Percentiles rank a stretch among this genome's conserved stretches.
These are phyloP conservation scores for Andricus curvator DNA, from an alignment of 2,888 invertebrate genomes.

Conservation along the genomic window DNA sequence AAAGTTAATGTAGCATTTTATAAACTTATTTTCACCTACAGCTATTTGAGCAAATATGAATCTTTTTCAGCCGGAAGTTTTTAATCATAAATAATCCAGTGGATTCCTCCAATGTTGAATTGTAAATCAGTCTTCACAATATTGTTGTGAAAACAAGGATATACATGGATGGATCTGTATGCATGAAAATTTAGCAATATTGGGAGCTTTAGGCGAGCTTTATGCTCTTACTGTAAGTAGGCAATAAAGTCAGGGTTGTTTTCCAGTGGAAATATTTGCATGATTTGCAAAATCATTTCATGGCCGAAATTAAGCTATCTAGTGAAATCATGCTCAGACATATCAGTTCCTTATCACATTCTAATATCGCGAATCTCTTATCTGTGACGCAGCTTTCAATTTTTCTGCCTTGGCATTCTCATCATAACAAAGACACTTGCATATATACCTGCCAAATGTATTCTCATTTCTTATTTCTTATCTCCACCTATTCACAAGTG, in stretches of 20 bases:
- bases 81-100: background rate
- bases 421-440: conserved; percentile 8
- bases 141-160: background rate
- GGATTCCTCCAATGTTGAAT: background rate
- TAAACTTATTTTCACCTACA: background rate
- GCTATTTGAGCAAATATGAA: too few species aligned
- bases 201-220: background rate
- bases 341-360: conserved; percentile 7
- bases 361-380: conserved; percentile 3
- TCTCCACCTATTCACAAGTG: background rate
- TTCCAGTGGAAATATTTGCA: conserved; percentile 1
- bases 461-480: background rate
- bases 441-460: background rate
- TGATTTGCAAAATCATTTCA: conserved; percentile 4
- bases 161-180: background rate
- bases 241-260: background rate
- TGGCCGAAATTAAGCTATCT: conserved; percentile 22
- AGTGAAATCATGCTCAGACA: background rate
- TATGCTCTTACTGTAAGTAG: background rate
- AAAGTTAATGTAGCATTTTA: background rate
- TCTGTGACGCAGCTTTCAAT: background rate
- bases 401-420: background rate
- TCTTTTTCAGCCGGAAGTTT: background rate
- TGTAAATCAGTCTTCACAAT: background rate
- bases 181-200: background rate